Conservation (phyloP, 2,797 vertebrate species). For the Arnoldichthys spilopterus region DNA sequence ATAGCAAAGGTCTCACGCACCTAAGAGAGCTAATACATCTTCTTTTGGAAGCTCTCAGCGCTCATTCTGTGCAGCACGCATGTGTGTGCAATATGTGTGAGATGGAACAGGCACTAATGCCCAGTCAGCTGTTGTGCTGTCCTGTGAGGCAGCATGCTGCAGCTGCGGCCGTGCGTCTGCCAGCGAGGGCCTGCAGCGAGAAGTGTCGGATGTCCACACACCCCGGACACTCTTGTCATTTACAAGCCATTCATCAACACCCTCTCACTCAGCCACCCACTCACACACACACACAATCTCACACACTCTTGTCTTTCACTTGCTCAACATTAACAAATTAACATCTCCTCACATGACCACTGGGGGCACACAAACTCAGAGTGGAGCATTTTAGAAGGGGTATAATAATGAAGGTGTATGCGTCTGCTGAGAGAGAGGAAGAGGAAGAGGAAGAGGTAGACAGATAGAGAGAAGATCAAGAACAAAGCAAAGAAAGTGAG, state of each 20-base stretch:
- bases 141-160: conserved; percentile 69
- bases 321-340: conserved; percentile 55
- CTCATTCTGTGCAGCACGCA: conserved; percentile 5
- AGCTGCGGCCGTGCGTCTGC: conserved; percentile 67
- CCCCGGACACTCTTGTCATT: conserved; percentile 55
- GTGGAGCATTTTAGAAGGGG: background rate
- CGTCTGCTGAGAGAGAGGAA: background rate
- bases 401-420: background rate
- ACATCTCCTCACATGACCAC: conserved; percentile 33
- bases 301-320: conserved; percentile 9
- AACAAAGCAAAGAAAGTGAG: too few species aligned
- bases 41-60: background rate
- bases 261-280: conserved; percentile 54
- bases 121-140: conserved; percentile 58
- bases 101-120: conserved; percentile 38
- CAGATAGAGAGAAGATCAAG: background rate
- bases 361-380: conserved; percentile 9
- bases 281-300: background rate
- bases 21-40: background rate
- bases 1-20: background rate
- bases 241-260: conserved; percentile 63
- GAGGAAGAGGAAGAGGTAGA: background rate
- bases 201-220: conserved; percentile 65
- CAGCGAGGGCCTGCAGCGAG: conserved; percentile 50
- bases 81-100: conserved; percentile 29